phyloP scores from a whole-genome alignment of 2,888 invertebrate species.

The Caenorhabditis panamensis region DNA sequence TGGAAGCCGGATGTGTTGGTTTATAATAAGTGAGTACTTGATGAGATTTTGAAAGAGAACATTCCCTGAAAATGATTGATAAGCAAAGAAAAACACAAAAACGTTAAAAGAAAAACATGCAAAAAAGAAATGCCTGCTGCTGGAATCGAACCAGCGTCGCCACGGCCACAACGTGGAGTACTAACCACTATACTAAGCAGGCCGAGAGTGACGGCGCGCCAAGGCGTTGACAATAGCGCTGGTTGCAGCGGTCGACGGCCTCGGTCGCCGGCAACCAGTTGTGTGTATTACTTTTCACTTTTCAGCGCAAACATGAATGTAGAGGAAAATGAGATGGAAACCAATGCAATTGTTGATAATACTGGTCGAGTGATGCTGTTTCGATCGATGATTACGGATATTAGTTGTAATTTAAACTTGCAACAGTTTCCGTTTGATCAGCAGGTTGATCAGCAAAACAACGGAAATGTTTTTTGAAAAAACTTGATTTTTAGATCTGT shows the following conservation, averaged over 20 bases:
- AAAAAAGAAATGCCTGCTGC: conserved; percentile 63
- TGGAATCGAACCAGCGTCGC: conserved; percentile 78
- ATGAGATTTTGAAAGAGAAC: no score
- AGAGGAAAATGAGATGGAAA: conserved; percentile 79
- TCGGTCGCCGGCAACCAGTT: not conserved
- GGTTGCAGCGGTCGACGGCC: not conserved
- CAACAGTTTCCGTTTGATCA: conserved; percentile 80
- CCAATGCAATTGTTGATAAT: conserved; percentile 78
- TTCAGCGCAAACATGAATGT: conserved; percentile 80
- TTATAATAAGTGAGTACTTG: conserved; percentile 78
- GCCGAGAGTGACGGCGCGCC: conserved; percentile 35
- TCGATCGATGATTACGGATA: conserved; percentile 77
- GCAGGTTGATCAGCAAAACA: conserved; percentile 42
- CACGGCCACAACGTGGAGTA: conserved; percentile 79
- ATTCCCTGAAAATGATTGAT: no score
- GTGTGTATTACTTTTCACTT: conserved; percentile 11
- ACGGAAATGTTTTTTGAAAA: not conserved
- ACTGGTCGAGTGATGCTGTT: conserved; percentile 74
- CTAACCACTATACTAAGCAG: conserved; percentile 78
- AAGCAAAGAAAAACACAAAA: no score
- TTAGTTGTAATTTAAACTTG: conserved; percentile 77
- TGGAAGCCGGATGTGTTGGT: conserved; percentile 80
- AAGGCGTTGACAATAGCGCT: conserved; percentile 11
- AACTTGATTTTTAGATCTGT: conserved; percentile 73
- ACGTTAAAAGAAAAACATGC: conserved; percentile 7